Evolutionary conservation across 1,140 invertebrate genomes (phyloP), one percentile per base, ranked within the genome.

Genomic region (Cotesia chilonis): DNA sequence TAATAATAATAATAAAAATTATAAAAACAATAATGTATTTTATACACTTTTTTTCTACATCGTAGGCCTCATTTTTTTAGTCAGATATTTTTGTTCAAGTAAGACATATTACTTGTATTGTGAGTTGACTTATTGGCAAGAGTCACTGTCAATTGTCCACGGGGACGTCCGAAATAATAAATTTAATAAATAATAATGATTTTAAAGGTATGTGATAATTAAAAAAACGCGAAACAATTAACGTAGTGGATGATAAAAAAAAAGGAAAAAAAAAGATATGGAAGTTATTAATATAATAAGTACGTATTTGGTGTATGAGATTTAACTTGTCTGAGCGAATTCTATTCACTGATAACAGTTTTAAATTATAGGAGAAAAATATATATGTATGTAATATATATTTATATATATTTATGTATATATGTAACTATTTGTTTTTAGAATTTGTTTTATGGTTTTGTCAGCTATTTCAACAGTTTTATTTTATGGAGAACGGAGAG

Each of bases 21-120:
- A 61, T 65, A 80, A 80, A 82, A 79, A 74, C 80, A 79, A 61
- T 57, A 76, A 76, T 61, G 76, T 64, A 78, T 73, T 66, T 74
- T 81, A 81, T 82, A 77, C 82, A 82, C 77, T 80, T 37, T n/a
- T 75, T n/a, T 36, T 64, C 71, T 68, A 69, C 7, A 70, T 67
- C 12, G 37, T 67, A 67, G 63, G 61, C 70, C 61, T 65, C 63
- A 54, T 54, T 41, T 6, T 47, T 47, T 2, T 47, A 9, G 1
- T 47, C 10, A 9, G 41, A 7, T 47, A 3, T 47, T 47, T 47
- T 47, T 17, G 9, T 47, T 10, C 38, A 12, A 38, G 51, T 38
- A 47, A 38, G 14, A 67, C 20, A 12, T 59, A 47, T 51, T 59
- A 28, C 47, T 67, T 51, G 14, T 60, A 10, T 60, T 59, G 51